Evolutionary conservation across 2,888 invertebrate species (phyloP).

Genomic region (Frankliniella intonsa): DNA sequence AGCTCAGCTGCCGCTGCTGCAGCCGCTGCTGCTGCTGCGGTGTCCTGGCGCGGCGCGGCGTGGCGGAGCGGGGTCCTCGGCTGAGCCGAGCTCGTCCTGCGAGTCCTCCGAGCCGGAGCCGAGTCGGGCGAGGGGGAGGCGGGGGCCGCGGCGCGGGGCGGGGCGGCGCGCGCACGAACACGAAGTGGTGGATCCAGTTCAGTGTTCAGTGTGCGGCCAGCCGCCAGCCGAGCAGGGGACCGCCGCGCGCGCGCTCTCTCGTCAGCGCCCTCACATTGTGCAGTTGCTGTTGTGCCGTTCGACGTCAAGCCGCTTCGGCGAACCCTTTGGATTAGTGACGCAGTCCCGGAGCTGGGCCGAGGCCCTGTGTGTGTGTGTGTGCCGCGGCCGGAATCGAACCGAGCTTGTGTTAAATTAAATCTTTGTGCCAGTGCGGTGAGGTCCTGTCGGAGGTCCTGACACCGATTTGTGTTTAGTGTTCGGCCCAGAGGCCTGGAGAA

Average conservation of each 20-base stretch:
- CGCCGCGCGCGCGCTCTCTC: neutral
- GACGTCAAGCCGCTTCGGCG: neutral
- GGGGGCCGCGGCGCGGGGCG: neutral
- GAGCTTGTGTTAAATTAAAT: neutral
- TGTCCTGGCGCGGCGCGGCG: neutral
- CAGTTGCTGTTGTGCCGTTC: neutral
- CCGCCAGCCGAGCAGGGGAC: neutral
- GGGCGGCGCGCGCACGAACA: neutral
- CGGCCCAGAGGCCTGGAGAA: neutral
- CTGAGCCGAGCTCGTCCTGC: neutral
- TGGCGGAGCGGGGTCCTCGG: neutral
- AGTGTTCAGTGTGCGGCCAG: slow-evolving; percentile 12
- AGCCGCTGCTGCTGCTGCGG: neutral
- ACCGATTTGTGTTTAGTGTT: neutral
- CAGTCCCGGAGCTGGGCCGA: neutral
- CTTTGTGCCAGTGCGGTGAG: neutral
- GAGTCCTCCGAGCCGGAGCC: neutral
- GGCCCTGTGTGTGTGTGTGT: neutral
- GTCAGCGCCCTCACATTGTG: neutral
- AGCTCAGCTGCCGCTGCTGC: too few species aligned
- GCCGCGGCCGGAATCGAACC: neutral
- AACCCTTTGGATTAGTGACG: neutral
- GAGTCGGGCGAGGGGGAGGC: neutral
- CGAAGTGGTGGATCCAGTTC: too few species aligned
- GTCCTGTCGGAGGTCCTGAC: neutral